phyloP scores from a whole-genome alignment of 2,113 vertebrate species.

The Ardeotis arabs region DNA sequence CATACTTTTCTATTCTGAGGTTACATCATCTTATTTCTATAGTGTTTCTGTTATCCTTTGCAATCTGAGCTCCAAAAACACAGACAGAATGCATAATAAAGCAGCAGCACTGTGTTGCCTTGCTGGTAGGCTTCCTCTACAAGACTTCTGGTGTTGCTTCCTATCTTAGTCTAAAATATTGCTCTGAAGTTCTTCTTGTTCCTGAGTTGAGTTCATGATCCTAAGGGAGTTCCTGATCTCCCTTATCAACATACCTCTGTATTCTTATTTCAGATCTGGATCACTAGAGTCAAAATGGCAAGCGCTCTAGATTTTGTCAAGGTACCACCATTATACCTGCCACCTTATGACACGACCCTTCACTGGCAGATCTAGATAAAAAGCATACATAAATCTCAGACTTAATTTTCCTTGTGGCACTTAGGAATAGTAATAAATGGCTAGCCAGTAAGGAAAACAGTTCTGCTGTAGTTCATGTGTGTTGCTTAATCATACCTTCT shows the following conservation, averaged over 20 bases:
- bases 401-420: neutral
- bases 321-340: neutral
- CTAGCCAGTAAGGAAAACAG: neutral
- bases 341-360: neutral
- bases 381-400: neutral
- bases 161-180: neutral
- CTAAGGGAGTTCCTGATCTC: no score
- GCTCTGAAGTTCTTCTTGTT: neutral
- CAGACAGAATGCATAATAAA: neutral
- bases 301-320: neutral
- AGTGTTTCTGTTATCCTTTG: neutral
- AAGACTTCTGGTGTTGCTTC: neutral
- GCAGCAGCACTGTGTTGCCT: neutral
- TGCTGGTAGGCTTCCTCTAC: neutral
- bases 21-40: neutral
- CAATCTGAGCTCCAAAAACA: neutral
- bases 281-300: neutral
- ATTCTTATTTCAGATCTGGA: neutral
- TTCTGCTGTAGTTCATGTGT: neutral
- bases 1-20: neutral
- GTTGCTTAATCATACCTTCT: constrained; percentile 84
- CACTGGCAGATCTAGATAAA: neutral
- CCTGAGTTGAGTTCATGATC: neutral
- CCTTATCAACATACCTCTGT: neutral
- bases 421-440: neutral